Base-by-base conservation (phyloP, 2,888 invertebrate species). In the Lithophane ornitopus region DNA sequence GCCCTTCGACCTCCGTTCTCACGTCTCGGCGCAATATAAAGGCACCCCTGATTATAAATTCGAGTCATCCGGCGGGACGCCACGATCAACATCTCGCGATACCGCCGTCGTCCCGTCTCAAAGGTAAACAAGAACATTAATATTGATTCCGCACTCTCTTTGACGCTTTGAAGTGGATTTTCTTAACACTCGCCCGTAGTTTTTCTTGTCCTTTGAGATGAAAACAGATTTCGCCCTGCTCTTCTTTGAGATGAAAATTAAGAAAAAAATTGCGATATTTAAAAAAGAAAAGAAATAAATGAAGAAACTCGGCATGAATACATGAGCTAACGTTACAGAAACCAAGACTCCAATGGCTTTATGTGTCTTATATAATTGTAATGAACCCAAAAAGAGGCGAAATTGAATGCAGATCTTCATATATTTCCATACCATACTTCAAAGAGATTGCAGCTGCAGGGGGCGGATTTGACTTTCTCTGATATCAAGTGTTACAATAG, bases 81-180 rank as follows among this genome's bases (percentile, higher is more conserved):
- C 89, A 90, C 89, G 91, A 92, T 91, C 91, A 91, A 89, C 92
- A 91, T 90, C 92, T 90, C 93, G 89, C 90, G 87, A 89, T 88
- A 87, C 88, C 86, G 87, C 72, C 72, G 80, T 41, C 76, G 74
- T 89, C 88, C 89, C 91, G 89, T 90, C 93, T 95, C 95, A 95
- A 95, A 95, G 93, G 94, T 94, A 95, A 95, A 95, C 94, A 95
- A 94, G 93, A 91, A 91, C 94, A 95, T 96, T 94, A 96, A 95
- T 95, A 96, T 95, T 95, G 95, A 96, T 95, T 93, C 92, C 92
- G 91, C 89, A 91, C 91, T 92, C 93, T 92, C 95, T 94, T 94
- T 94, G 94, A 93, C 91, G 90, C 94, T 95, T 93, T 93, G 93
- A 94, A 93, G 91, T 90, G 88, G 90, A 93, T 93, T 93, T 94